phyloP scores from a whole-genome alignment of 2,888 invertebrate species.

The Nemapogon koenigi region DNA sequence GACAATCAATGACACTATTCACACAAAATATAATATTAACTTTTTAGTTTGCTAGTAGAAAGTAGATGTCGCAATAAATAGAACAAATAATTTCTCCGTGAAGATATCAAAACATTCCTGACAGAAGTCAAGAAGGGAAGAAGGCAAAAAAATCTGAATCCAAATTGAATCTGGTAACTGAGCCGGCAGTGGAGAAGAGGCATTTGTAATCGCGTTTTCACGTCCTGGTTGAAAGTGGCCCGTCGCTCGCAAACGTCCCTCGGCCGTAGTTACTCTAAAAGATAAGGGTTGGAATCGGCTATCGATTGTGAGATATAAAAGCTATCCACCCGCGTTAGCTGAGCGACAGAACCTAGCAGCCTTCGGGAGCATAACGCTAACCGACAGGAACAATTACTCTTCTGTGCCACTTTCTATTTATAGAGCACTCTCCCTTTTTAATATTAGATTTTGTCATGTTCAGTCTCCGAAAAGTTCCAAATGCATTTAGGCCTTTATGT shows the following conservation, averaged over 20 bases:
- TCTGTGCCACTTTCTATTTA: constrained; percentile 2
- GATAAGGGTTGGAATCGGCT: constrained; percentile 7
- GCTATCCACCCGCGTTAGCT: background rate
- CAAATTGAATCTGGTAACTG: constrained; percentile 4
- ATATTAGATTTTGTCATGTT: constrained; percentile 5
- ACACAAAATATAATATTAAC: no score
- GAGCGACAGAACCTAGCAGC: constrained; percentile 2
- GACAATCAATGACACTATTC: no score
- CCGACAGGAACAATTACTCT: constrained; percentile 9
- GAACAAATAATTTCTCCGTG: no score
- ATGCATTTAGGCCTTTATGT: no score
- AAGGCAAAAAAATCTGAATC: constrained; percentile 5
- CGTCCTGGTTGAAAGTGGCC: background rate
- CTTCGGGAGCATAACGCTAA: constrained; percentile 4
- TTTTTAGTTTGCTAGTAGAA: no score
- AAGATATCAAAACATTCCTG: no score
- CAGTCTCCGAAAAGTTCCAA: no score
- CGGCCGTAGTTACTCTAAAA: constrained; percentile 3
- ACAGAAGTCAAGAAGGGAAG: constrained; percentile 6
- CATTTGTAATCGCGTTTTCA: constrained; percentile 1
- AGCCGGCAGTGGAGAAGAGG: background rate
- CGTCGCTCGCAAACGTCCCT: constrained; percentile 1
- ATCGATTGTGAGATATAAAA: constrained; percentile 9
- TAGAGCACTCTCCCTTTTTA: background rate
- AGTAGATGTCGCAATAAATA: no score